Evolutionary conservation across 2,888 invertebrate species (phyloP).

Genomic region (Chrysolina haemoptera): DNA sequence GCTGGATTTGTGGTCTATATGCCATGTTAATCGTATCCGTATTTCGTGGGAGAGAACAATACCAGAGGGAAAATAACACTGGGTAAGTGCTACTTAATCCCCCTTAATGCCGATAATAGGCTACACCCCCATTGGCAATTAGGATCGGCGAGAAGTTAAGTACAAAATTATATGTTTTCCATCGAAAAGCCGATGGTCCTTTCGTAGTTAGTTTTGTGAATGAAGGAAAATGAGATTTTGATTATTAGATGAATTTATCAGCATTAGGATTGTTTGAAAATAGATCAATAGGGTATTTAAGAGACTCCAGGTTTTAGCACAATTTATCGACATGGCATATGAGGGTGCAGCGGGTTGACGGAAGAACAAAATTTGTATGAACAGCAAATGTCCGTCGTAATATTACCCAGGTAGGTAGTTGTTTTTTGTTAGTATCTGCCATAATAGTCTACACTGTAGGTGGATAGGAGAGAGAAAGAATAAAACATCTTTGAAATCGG

Average conservation of each 20-base stretch:
- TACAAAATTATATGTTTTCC: conserved; percentile 59
- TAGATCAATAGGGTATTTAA: background rate
- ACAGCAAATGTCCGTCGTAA: too few species aligned
- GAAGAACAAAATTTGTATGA: too few species aligned
- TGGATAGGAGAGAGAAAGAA: too few species aligned
- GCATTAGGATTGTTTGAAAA: background rate
- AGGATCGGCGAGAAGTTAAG: conserved; percentile 59
- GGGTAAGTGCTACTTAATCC: conserved; percentile 62
- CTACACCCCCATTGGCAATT: conserved; percentile 62
- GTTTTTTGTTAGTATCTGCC: too few species aligned
- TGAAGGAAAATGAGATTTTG: conserved; percentile 4
- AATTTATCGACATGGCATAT: too few species aligned
- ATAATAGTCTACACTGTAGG: too few species aligned
- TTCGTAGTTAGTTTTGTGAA: conserved; percentile 5
- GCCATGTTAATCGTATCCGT: conserved; percentile 52
- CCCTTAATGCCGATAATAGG: conserved; percentile 59
- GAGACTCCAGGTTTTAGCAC: too few species aligned
- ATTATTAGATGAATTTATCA: background rate
- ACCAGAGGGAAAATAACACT: conserved; percentile 55
- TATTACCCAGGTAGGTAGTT: too few species aligned
- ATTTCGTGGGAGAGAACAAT: conserved; percentile 56
- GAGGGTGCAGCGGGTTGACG: too few species aligned
- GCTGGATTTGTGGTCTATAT: conserved; percentile 52
- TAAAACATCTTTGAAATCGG: too few species aligned
- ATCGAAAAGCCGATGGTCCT: conserved; percentile 39